Conservation (phyloP, 2,113 vertebrate genomes). For the Solenodon paradoxus region DNA sequence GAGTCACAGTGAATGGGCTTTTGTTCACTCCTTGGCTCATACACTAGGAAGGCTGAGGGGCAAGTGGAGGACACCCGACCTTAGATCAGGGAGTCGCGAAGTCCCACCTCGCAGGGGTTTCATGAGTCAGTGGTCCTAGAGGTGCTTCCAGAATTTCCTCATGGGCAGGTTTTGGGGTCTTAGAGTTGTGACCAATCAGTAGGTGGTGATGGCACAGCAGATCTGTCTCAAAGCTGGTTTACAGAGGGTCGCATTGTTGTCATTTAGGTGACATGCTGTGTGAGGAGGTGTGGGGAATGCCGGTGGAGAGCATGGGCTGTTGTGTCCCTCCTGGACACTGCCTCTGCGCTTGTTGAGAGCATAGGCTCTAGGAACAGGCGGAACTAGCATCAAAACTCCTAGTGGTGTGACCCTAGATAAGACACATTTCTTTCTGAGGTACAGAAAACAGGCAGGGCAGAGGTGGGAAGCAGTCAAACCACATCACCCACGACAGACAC, state of each 20-base stretch:
- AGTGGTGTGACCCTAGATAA: background rate
- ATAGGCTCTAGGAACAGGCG: background rate
- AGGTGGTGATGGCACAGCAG: background rate
- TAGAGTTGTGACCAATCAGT: background rate
- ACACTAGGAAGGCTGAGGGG: background rate
- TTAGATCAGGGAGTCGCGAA: background rate
- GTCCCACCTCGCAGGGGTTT: background rate
- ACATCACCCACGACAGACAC: background rate
- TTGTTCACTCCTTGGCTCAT: slow-evolving; percentile 42
- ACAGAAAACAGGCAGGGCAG: background rate
- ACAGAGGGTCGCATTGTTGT: background rate
- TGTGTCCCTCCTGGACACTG: background rate
- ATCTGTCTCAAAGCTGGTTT: background rate
- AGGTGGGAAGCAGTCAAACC: no score
- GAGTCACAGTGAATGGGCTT: slow-evolving; percentile 38
- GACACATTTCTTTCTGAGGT: background rate
- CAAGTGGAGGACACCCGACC: background rate
- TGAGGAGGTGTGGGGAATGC: background rate
- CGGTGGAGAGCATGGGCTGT: background rate
- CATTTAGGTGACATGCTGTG: background rate
- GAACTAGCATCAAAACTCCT: background rate
- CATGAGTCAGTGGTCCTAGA: rapidly evolving
- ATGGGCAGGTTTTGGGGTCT: background rate
- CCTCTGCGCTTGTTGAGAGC: background rate
- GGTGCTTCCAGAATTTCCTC: background rate